Base-by-base conservation (phyloP, 2,888 invertebrate genomes). In the Epinotia ramella region DNA sequence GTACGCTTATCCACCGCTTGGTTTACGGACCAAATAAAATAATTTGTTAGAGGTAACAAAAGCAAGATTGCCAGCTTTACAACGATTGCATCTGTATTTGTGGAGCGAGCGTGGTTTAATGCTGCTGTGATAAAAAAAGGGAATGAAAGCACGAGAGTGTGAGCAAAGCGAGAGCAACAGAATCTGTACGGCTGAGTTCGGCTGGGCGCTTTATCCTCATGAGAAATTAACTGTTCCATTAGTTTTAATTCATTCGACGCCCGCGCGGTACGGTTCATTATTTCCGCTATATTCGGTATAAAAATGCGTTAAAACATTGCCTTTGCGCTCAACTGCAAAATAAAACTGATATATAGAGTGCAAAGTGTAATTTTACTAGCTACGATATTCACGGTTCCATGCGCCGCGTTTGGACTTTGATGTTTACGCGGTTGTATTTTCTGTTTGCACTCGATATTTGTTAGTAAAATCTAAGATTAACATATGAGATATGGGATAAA, bases 181-280 rank as follows among this genome's bases (percentile, higher is more conserved):
- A 86, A 87, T 87, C 86, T 84, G 86, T 82, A 84, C 85, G 84
- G 86, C 84, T 84, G 87, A 87, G 86, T 86, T 86, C 82, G 81
- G 78, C 78, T 79, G 80, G 81, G 83, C 87, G 89, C 87, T 89
- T 89, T 91, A 92, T 92, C 87, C 94, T 93, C 94, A 90, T 91
- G 93, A 94, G 94, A 94, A 94, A 94, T 94, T 93, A 93, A 92
- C 89, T 87, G 91, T 90, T 92, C 93, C 93, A 94, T 94, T 94
- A 94, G 92, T 94, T 94, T 94, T 93, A 93, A 94, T 93, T 93
- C 91, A 91, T 92, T 89, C 87, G 88, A 85, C 89, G 86, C 86
- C 86, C 87, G 85, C 84, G 87, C 85, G 85, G 82, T 77, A 83
- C 82, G 84, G 84, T 91, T 90, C 90, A 91, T 93, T 92, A 91